These are phyloP conservation scores for Cylindroiulus punctatus DNA, from an alignment of 2,888 invertebrate species.

Conservation along the genomic window DNA sequence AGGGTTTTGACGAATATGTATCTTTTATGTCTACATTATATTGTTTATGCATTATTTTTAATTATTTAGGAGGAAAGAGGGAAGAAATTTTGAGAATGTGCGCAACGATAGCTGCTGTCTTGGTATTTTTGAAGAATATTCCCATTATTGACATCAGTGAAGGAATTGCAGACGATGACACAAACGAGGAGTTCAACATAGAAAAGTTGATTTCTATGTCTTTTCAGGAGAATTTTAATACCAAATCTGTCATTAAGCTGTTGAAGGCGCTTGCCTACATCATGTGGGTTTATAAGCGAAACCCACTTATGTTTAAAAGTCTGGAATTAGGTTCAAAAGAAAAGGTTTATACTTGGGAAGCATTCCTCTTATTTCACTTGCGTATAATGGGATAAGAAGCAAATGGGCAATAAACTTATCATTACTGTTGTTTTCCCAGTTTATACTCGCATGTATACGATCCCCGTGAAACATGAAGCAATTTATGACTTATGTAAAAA, in stretches of 20 bases:
- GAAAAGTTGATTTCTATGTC: neutral
- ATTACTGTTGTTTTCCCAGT: too few relatives aligned
- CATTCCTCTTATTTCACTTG: neutral
- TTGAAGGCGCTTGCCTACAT: neutral
- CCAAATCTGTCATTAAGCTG: neutral
- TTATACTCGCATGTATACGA: too few relatives aligned
- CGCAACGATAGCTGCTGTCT: neutral
- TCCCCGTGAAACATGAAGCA: too few relatives aligned
- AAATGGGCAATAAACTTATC: too few relatives aligned
- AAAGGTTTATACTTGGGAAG: neutral
- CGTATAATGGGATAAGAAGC: too few relatives aligned
- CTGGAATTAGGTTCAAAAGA: neutral
- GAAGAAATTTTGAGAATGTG: constrained; percentile 9
- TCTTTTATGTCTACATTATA: too few relatives aligned
- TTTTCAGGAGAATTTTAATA: constrained; percentile 6
- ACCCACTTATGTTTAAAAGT: constrained; percentile 32
- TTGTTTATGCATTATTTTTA: neutral
- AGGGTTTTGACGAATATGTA: too few relatives aligned
- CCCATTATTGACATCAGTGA: neutral
- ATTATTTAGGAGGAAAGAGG: constrained; percentile 15
- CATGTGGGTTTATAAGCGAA: constrained; percentile 32
- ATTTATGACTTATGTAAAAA: too few relatives aligned
- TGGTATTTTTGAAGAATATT: neutral
- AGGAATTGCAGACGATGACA: neutral
- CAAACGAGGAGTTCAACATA: neutral